Evolutionary conservation across 2,113 vertebrate species (phyloP), one percentile per base, ranked within the genome.

Genomic region (Turnix velox): DNA sequence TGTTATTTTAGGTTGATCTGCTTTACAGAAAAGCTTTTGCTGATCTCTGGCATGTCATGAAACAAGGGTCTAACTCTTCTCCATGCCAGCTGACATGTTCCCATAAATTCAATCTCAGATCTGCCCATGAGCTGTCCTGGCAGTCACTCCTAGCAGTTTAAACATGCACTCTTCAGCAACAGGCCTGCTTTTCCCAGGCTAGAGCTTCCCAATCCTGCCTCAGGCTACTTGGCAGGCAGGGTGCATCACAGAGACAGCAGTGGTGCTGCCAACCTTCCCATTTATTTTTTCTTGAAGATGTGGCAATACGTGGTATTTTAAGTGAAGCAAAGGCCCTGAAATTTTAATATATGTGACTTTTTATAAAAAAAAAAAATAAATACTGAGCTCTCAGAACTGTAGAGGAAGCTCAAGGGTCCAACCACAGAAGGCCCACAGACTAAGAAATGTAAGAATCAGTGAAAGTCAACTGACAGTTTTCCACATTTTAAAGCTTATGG

Each of bases 1-100:
- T 93, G 94, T 94, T 94, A 91, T 94, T 96, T 91, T 91, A 66
- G 81, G 92, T 76, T 95, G 80, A 96, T 91, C 87, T 96, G 84
- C 92, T 95, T 93, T 92, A 87, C 76, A 73, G 46, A 95, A 91
- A 82, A 94, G 91, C 81, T 95, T 95, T 88, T 76, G 54, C 78
- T 92, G 77, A 95, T 84, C 83, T 93, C 90, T 93, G 86, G 73
- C 73, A 48, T 73, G 77, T 31, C 74, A 92, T 95, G 69, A 93
- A 92, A 93, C 58, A 61, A 89, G 14, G 71, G 71, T 69, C 84
- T 46, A 37, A 76, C 63, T 73, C 82, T 73, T 73, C 45, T 12
- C 71, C 6, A 4, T 27, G 69, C 58, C 81, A 89, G 15, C 37
- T 43, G 42, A 82, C 54, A 57, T 78, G 59, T 81, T 88, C 65